Base-by-base conservation (phyloP, 2,113 vertebrate genomes). In the Atherinomorus stipes region DNA sequence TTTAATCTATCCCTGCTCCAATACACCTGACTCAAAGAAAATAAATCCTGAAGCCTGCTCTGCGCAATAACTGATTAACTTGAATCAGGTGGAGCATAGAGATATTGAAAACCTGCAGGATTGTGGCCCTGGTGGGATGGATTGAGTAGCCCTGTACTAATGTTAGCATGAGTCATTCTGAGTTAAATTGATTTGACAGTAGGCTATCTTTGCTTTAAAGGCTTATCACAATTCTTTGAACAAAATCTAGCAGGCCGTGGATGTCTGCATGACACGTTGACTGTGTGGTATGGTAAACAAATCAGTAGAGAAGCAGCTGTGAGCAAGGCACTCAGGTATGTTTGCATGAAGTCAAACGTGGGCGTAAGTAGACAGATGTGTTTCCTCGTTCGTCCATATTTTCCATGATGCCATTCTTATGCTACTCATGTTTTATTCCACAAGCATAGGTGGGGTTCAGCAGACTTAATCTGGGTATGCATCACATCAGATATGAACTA, bases 241-340 rank as follows among this genome's bases (percentile, higher is more conserved):
- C 3, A 1, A 28, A 67, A 71, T 57, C 0, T 5, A 38, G 56
- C 16, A 9, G 31, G 31, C 31, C 60, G 23, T 63, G 58, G 57
- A 71, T 77, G 64, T 64, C 7, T 25, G 50, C 44, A 25, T n/a
- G 13, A 56, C 19, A 13, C 25, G 23, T 28, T 28, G 52, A 52
- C 34, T 50, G 21, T 26, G 19, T 34, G 64, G 10, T 50, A 53
- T 67, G 25, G 51, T 47, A 64, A 68, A 52, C 50, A 74, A 86
- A 79, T 18, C 64, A 76, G 45, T 18, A 1, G 50, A 12, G 28
- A 9, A 57, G 21, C 2, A 15, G 31, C 31, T 0, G 31, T 8
- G 1, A 75, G 26, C 74, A 69, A 87, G 78, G 85, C 77, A 76
- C 59, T 1, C 44, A 79, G 84, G 66, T 79, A 53, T 44, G 73